Base-by-base conservation (phyloP, 2,797 vertebrate species). In the Tinamus major region DNA sequence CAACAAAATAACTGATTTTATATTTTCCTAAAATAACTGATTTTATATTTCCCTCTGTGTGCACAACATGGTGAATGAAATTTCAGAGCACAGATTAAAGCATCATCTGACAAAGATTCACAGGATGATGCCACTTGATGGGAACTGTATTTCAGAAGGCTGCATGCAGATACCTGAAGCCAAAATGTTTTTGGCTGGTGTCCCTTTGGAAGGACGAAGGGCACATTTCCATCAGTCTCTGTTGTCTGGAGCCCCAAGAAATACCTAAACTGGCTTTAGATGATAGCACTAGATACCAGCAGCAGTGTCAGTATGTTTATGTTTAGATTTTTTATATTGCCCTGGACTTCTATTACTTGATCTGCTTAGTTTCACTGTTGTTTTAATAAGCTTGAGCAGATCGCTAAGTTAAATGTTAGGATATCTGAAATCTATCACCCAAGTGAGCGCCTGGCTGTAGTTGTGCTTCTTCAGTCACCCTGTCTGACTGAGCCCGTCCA, bases 81-180 rank as follows among this genome's bases (percentile, higher is more conserved):
- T 9, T 49, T 46, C 41, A 85, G 68, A 85, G 26, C 23, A 62
- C 3, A 2, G 6, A 2, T 53, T 15, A 48, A 70, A 80, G 44
- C 77, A 46, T 17, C 59, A 18, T 51, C 55, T 84, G n/a, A 20
- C 4, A 2, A 31, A 51, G 18, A 20, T 62, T 69, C 19, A 29
- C 0, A 0, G 0, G 1, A 9, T 65, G 55, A 39, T 61, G 35
- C 6, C 12, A 7, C 67, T 79, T 74, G 24, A 41, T 59, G 14
- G 24, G 23, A 31, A n/a, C 37, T 31, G 21, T 24, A 31, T 88
- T 89, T 94, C 46, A 58, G 51, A 75, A 76, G 6, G 17, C 6
- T 76, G 8, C 9, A 62, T 71, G 87, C 39, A 2, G 4, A 17
- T 14, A 39, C 23, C 24, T 75, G 49, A n/a, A 77, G 72, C 35